Evolutionary conservation across 2,797 vertebrate species (phyloP), one percentile per base, ranked within the genome.

Genomic region (Xerus rutilus): DNA sequence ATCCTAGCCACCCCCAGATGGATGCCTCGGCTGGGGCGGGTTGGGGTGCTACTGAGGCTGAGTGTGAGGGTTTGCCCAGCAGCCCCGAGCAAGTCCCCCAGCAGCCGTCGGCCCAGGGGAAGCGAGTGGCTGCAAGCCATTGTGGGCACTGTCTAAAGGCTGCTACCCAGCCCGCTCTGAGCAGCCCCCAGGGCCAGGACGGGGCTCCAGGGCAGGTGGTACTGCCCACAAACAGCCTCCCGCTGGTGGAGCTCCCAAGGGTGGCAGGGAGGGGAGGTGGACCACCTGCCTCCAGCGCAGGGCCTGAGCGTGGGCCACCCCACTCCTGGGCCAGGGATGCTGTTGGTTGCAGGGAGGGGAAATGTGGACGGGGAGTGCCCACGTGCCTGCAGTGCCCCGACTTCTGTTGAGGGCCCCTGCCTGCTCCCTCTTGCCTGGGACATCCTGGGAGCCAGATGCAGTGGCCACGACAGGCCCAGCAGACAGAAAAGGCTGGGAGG

Each of bases 161-260:
- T 8, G 47, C 86, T 25, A 14, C 85, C 35, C 65, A 30, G 10
- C 4, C n/a, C 20, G 13, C 62, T 25, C 35, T 35, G 10, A 7
- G n/a, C 32, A 21, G 83, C 79, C 76, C 90, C 70, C 57, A 5
- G 77, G 93, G 72, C 62, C 32, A 52, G 52, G n/a, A 35, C 13
- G 3, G 64, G 45, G 81, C 62, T 72, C 78, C 65, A 7, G 20
- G 84, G 81, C 89, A 96, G 94, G 90, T 89, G 96, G 87, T 6
- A 0, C 45, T 88, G 59, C 96, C 96, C 97, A 86, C 97, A 96
- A 94, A 97, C 3, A n/a, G 76, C 74, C 28, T 89, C 82, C 69
- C 14, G 45, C 39, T 13, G 2, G 32, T 0, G 15, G 64, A 69
- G 54, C 35, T 45, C 86, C 83, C 35, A 1, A 17, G 82, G 72